phyloP scores from a whole-genome alignment of 2,888 invertebrate species.

The Neocrepidodera transversa region DNA sequence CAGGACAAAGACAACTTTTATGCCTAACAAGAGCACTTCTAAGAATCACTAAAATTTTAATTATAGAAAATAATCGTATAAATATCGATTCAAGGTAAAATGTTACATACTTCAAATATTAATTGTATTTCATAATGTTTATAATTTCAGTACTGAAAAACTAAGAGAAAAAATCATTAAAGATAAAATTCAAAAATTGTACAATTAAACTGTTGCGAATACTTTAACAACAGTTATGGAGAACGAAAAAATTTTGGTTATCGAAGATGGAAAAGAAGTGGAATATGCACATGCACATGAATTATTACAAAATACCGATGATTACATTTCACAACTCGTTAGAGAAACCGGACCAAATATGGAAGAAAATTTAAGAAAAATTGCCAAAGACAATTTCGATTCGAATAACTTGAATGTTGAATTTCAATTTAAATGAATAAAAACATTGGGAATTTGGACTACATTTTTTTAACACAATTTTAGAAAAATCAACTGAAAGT shows the following conservation, averaged over 20 bases:
- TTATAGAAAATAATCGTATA: too few relatives aligned
- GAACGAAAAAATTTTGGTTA: conserved; percentile 73
- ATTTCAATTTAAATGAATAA: too few relatives aligned
- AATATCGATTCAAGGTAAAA: conserved; percentile 80
- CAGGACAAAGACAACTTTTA: too few relatives aligned
- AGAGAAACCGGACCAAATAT: conserved; percentile 55
- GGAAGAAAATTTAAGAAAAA: too few relatives aligned
- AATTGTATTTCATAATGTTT: too few relatives aligned
- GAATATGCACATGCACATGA: conserved; percentile 65
- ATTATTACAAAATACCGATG: conserved; percentile 52
- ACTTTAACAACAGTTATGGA: conserved; percentile 86
- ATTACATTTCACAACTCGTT: conserved; percentile 56
- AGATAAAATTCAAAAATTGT: conserved; percentile 74
- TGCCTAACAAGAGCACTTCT: conserved; percentile 89
- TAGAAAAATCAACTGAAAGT: too few relatives aligned
- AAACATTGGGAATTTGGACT: too few relatives aligned
- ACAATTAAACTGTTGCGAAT: conserved; percentile 84
- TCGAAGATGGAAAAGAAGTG: conserved; percentile 64
- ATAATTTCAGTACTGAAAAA: too few relatives aligned
- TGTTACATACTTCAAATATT: not conserved
- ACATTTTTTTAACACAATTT: too few relatives aligned
- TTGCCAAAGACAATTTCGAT: too few relatives aligned
- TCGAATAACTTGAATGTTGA: too few relatives aligned
- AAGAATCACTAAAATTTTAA: conserved; percentile 77
- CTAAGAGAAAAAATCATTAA: conserved; percentile 78